A percentile compares a stretch with the other conserved stretches of the same genome.
Conservation (phyloP, 2,888 invertebrate genomes). For the Argyresthia albistria region DNA sequence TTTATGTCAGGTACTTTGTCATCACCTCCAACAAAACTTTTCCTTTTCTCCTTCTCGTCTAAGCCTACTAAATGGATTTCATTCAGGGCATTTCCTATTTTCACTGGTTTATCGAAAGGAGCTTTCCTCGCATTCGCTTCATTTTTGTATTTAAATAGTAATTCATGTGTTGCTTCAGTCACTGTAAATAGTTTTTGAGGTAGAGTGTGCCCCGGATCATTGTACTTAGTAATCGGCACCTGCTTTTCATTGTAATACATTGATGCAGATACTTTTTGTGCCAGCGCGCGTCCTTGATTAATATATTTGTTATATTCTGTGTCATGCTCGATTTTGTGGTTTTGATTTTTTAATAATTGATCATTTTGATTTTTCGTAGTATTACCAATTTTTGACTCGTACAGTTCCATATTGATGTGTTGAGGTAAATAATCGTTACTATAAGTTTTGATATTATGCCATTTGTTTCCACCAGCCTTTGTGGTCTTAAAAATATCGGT, state of each 20-base stretch:
- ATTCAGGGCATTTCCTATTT: slow-evolving; percentile 54
- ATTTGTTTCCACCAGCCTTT: slow-evolving; percentile 32
- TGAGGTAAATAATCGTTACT: slow-evolving; percentile 46
- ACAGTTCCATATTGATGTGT: slow-evolving; percentile 25
- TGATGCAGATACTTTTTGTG: slow-evolving; percentile 37
- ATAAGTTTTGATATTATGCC: slow-evolving; percentile 54
- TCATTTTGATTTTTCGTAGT: too few relatives aligned
- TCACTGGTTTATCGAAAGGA: slow-evolving; percentile 43
- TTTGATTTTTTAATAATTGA: too few relatives aligned
- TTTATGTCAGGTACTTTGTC: slow-evolving; percentile 49
- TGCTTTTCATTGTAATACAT: slow-evolving; percentile 5
- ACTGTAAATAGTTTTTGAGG: too few relatives aligned
- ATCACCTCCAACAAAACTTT: slow-evolving; percentile 46
- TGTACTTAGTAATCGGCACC: too few relatives aligned
- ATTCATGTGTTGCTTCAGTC: too few relatives aligned
- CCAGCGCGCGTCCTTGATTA: slow-evolving; percentile 31
- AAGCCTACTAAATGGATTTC: slow-evolving; percentile 38
- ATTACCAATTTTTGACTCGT: too few relatives aligned
- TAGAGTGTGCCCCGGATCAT: slow-evolving; percentile 17
- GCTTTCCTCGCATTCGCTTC: background rate
- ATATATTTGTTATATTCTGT: slow-evolving; percentile 24
- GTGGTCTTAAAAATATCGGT: slow-evolving; percentile 11
- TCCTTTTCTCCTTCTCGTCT: slow-evolving; percentile 34
- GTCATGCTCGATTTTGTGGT: slow-evolving; percentile 21
- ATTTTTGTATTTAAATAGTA: too few relatives aligned